These are phyloP conservation scores for Ctenomys sociabilis DNA, from an alignment of 2,113 vertebrate genomes.

Conservation along the genomic window DNA sequence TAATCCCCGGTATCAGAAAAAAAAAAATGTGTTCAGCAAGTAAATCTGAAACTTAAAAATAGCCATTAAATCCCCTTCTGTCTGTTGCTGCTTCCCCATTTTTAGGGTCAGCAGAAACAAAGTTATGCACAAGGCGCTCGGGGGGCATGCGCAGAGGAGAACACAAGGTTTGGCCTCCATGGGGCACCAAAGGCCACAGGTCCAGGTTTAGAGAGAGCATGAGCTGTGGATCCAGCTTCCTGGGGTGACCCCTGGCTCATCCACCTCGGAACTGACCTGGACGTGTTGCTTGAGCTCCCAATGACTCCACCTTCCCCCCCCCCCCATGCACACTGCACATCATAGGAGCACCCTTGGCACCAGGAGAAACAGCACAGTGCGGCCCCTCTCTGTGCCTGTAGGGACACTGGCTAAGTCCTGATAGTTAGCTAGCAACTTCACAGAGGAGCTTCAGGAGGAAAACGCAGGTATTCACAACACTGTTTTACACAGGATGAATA, in stretches of 20 bases:
- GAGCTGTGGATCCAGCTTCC: not conserved
- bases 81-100: accelerated
- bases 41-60: not conserved
- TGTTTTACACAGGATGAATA: not conserved
- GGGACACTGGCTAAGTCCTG: not conserved
- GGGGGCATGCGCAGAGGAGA: not conserved
- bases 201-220: not conserved
- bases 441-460: too few relatives aligned
- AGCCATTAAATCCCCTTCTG: not conserved
- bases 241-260: not conserved
- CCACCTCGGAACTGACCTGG: not conserved
- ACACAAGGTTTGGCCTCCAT: not conserved
- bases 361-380: not conserved
- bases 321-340: too few relatives aligned
- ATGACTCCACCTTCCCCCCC: not conserved
- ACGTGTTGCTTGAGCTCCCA: not conserved
- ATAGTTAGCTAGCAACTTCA: not conserved
- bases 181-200: not conserved
- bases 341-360: not conserved
- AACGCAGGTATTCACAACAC: not conserved
- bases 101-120: not conserved
- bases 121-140: not conserved
- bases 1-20: too few relatives aligned
- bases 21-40: not conserved
- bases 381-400: not conserved